Conservation (phyloP, 2,113 vertebrate species). For the Halichoerus grypus region DNA sequence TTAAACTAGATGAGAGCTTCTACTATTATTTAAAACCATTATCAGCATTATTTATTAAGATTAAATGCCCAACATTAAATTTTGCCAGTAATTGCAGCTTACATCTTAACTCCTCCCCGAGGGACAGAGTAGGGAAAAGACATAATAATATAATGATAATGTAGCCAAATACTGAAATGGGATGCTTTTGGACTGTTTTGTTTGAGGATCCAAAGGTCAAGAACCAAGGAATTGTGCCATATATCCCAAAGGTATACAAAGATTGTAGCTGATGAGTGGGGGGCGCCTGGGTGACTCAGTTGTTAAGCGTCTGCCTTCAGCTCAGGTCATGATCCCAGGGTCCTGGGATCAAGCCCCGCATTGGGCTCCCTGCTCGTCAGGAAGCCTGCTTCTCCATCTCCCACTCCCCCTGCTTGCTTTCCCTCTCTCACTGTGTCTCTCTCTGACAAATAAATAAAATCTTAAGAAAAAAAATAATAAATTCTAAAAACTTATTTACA, state of each 20-base stretch:
- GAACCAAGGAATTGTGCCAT: background rate
- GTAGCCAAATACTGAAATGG: background rate
- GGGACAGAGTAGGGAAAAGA: background rate
- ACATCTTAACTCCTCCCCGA: background rate
- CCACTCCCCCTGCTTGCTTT: too few species aligned
- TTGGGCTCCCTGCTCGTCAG: too few species aligned
- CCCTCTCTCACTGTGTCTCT: too few species aligned
- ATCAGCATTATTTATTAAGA: conserved; percentile 22
- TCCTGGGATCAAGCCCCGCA: too few species aligned
- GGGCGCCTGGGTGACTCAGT: too few species aligned
- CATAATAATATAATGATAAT: background rate
- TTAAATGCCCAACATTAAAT: conserved; percentile 27
- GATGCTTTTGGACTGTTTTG: conserved; percentile 31
- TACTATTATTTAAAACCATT: background rate
- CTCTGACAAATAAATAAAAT: too few species aligned
- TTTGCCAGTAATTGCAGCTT: background rate
- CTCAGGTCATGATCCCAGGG: too few species aligned
- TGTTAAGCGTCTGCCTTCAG: too few species aligned
- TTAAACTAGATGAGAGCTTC: background rate
- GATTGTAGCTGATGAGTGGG: background rate
- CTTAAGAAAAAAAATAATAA: too few species aligned
- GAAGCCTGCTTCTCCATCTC: too few species aligned
- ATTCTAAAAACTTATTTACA: background rate
- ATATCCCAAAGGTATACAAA: background rate
- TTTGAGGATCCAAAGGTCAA: background rate